Base-by-base conservation (phyloP, 2,797 vertebrate species). In the Pseudocheirus occidentalis region DNA sequence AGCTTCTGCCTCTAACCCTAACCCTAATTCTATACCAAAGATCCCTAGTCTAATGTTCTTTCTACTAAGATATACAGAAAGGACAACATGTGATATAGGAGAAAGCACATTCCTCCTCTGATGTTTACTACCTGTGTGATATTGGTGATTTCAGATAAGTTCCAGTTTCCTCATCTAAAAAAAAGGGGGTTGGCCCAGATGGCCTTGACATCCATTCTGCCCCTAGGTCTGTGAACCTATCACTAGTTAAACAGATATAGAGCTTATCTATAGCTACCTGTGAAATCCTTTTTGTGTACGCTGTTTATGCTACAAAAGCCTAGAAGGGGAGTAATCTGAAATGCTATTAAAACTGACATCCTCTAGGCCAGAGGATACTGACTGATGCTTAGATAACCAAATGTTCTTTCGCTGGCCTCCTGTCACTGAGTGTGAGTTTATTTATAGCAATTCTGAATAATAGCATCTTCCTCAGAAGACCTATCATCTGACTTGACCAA, bases 401-500 rank as follows among this genome's bases (percentile, higher is more conserved):
- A 87, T 93, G 46, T 2, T 2, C 34, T n/a, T 55, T 50, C 40
- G 52, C 24, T 14, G 87, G 5, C 27, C 0, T 95, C 55, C 28
- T 90, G n/a, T 93, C 12, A 91, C 92, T 92, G 92, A 54, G 66
- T n/a, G 94, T 91, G 73, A 2, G 93, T 93, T 66, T 96, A 94
- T 91, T 91, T 96, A 55, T 90, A 91, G 66, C n/a, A 90, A 56
- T 24, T 92, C 50, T 96, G 89, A 96, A 96, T 46, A 96, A 94
- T 14, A n/a, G 90, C 14, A 56, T 93, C 91, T 94, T 92, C 55
- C 34, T 93, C 57, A 54, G 5, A 89, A 92, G 90, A 92, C 34
- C 73, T 81, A 66, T 73, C 9, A 21, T 29, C 13, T 4, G 40
- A 29, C 59, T 91, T 62, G 89, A 90, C 66, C 54, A 93, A 92